These are phyloP conservation scores for Zapus hudsonius DNA, from an alignment of 2,113 vertebrate species.

Conservation along the genomic window DNA sequence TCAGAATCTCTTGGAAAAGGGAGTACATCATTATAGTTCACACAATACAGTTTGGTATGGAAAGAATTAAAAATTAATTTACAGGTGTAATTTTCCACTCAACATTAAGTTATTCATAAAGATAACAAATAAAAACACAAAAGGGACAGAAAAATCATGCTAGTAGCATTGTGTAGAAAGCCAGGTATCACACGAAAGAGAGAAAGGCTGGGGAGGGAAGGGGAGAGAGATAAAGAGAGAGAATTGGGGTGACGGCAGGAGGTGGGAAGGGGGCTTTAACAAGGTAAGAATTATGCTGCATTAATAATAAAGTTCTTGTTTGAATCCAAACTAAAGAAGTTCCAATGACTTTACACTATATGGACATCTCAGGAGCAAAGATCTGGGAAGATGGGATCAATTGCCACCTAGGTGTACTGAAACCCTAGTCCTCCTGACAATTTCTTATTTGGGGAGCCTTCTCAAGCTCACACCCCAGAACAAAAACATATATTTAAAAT, in stretches of 20 bases:
- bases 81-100: neutral
- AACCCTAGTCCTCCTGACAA: neutral
- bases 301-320: neutral
- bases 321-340: neutral
- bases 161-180: neutral
- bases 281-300: neutral
- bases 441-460: neutral
- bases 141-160: neutral
- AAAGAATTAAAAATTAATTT: conserved; percentile 25
- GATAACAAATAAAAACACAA: neutral
- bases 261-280: neutral
- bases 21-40: neutral
- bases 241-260: neutral
- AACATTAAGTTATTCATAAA: conserved; percentile 4
- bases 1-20: neutral
- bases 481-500: neutral
- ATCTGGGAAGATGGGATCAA: no score
- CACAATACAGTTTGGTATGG: neutral
- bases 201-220: neutral
- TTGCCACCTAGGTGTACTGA: neutral
- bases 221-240: neutral
- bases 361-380: neutral
- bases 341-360: neutral
- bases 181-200: neutral
- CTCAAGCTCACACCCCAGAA: neutral